Evolutionary conservation across 92 coral and sea anemone species (phyloP), one percentile per base, ranked within the genome.

Genomic region (Pocillopora meandrina): DNA sequence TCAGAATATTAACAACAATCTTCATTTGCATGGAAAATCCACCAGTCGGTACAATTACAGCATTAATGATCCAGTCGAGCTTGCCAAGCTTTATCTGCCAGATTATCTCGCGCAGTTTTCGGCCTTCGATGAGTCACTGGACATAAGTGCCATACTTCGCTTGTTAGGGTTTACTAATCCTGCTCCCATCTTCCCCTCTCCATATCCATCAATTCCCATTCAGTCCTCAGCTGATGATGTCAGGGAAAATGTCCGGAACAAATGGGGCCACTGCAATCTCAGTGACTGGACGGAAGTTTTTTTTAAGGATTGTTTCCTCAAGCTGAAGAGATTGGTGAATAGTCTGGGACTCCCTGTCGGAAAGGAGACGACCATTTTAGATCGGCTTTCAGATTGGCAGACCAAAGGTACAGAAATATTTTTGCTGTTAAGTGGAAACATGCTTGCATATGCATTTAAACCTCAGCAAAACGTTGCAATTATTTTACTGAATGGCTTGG

Each of bases 191-290:
- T 83, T 83, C 72, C 49, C 61, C 16, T 18, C 72, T 16, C 81
- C 71, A 52, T 26, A 23, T 55, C 77, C 85, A 52, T 9, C 12
- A 2, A 56, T 81, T 14, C 34, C 77, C 20, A 81, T 81, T 49
- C 87, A 74, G 76, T 3, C 74, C 8, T 78, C 87, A 61, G 87
- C 87, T 74, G 87, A 83, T 61, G 79, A 83, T 74, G 81, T 83
- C 19, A 73, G 80, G 60, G 61, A 83, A 12, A 83, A 83, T 49
- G 81, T 74, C 33, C 60, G 87, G 36, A 83, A 83, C 72, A 33
- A 42, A 16, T 83, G 87, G 87, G 87, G 72, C 35, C 81, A 74
- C 9, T 83, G 80, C 75, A 64, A 83, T 76, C 20, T 74, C 61
- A 83, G 61, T 15, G 61, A 74, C 21, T 83, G 87, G 87, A 83